Base-by-base conservation (phyloP, 1,140 invertebrate genomes). In the Medauroidea extradentata region DNA sequence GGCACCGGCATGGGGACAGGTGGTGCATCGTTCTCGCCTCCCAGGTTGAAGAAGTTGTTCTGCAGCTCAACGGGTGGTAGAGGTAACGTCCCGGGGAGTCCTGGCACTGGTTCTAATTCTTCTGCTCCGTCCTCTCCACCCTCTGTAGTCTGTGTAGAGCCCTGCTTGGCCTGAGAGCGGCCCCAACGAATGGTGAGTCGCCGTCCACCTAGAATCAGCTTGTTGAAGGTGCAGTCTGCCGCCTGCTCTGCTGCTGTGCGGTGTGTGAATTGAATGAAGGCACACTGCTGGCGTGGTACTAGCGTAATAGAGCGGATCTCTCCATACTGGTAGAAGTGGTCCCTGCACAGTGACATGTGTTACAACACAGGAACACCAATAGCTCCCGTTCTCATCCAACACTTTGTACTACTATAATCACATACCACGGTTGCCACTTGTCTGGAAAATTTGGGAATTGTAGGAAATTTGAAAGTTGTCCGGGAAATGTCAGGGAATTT, bases 321-420 rank as follows among this genome's bases (percentile, higher is more conserved):
- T n/a, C 97, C 97, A 79, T 93, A 99, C 73, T 99, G 96, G 78
- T 99, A 99, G 72, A 99, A 99, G 71, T 93, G 86, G 75, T 94
- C 89, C 58, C 87, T 86, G 66, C 34, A 72, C 72, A 64, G n/a
- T n/a, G n/a, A n/a, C n/a, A n/a, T n/a, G n/a, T n/a, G n/a, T n/a
- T n/a, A n/a, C n/a, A n/a, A n/a, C n/a, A n/a, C n/a, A n/a, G n/a
- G n/a, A n/a, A n/a, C n/a, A n/a, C n/a, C n/a, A n/a, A n/a, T n/a
- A n/a, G n/a, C n/a, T n/a, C n/a, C n/a, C n/a, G n/a, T n/a, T n/a
- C n/a, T n/a, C n/a, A n/a, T n/a, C n/a, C n/a, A n/a, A n/a, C n/a
- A n/a, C n/a, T n/a, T n/a, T n/a, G n/a, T n/a, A n/a, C n/a, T n/a
- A n/a, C n/a, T n/a, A n/a, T n/a, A n/a, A n/a, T n/a, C n/a, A n/a